Base-by-base conservation (phyloP, 2,113 vertebrate genomes). In the Tamias sibiricus region DNA sequence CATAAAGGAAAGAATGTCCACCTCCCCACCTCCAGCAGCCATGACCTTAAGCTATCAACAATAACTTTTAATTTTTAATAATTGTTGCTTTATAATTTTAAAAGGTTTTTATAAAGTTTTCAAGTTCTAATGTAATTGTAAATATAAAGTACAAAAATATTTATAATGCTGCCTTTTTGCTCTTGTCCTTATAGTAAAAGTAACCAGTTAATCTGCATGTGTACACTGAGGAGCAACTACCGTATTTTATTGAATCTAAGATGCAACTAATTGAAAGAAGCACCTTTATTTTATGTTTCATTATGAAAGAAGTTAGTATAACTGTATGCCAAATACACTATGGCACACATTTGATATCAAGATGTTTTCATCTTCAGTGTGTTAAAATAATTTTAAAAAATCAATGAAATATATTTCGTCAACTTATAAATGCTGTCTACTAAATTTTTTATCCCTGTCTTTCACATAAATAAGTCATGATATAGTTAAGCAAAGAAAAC, bases 381-480 rank as follows among this genome's bases (percentile, higher is more conserved):
- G 30, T 26, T 83, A 83, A 87, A 88, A 79, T 91, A n/a, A 52
- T 83, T 12, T 83, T 91, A 97, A 64, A 93, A 95, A 97, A 87
- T 77, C 83, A 93, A 93, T 54, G 66, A 95, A 94, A 97, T 74
- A 71, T 82, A 97, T 96, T 62, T 74, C 96, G 93, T 93, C 59
- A 97, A 93, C 97, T 74, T 92, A 89, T 95, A 96, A 98, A 92
- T 6, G 91, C 62, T 91, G 87, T 28, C 91, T 96, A 54, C 82
- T 95, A 96, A 95, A 90, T 97, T 90, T 68, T 96, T 90, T 94
- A 95, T 92, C 97, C 35, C 40, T 76, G 49, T 66, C 95, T 98
- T 97, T 89, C 91, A 98, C 89, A 93, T 98, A 90, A 98, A 96
- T 97, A 97, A 98, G 82, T 94, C 98, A 89, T 93, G 94, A 96